Evolutionary conservation across 2,888 invertebrate species (phyloP).

Genomic region (Drosophila subquinaria): DNA sequence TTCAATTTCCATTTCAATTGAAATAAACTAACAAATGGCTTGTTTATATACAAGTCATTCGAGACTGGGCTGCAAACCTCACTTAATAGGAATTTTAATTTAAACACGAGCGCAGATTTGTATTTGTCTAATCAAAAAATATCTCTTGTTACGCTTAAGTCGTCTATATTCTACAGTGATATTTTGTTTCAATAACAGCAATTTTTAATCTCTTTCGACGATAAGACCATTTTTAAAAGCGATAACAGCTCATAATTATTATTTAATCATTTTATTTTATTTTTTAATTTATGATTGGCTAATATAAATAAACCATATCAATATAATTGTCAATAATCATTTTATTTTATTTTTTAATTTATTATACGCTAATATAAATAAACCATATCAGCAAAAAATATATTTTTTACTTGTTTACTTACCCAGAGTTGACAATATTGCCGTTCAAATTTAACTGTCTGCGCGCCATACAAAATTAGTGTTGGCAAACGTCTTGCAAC

Average conservation of each 20-base stretch:
- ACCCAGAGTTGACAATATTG: background rate
- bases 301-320: background rate
- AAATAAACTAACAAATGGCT: slow-evolving; percentile 17
- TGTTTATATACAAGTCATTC: slow-evolving; percentile 10
- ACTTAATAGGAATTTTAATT: slow-evolving; percentile 20
- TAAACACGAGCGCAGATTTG: background rate
- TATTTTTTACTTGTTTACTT: background rate
- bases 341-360: background rate
- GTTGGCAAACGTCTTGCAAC: slow-evolving; percentile 10
- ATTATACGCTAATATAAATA: background rate
- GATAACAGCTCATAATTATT: background rate
- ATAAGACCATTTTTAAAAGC: background rate
- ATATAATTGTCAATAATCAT: background rate
- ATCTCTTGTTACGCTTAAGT: background rate
- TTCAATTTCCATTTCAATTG: slow-evolving; percentile 25
- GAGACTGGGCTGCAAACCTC: slow-evolving; percentile 16
- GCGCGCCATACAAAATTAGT: slow-evolving; percentile 34
- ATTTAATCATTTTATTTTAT: background rate
- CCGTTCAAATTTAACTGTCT: slow-evolving; percentile 2
- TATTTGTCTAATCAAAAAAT: background rate
- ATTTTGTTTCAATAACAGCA: slow-evolving; percentile 1
- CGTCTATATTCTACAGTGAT: background rate
- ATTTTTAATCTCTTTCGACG: background rate
- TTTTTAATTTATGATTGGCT: background rate
- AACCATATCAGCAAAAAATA: background rate